These are phyloP conservation scores for Dioctria linearis DNA, from an alignment of 2,888 invertebrate genomes.

Conservation along the genomic window DNA sequence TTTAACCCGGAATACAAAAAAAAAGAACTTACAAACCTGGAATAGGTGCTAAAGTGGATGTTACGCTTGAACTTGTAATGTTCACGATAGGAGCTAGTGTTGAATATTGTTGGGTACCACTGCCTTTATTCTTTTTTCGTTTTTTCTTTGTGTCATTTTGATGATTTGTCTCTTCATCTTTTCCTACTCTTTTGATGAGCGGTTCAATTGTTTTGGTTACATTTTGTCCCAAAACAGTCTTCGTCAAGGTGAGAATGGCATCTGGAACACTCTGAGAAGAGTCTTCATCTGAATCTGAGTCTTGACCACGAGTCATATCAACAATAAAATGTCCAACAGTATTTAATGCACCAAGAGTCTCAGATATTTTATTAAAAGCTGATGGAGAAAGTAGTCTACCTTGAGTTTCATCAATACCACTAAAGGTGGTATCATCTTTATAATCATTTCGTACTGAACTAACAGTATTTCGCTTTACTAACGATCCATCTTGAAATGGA, in stretches of 20 bases:
- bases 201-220: constrained; percentile 87
- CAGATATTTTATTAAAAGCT: constrained; percentile 77
- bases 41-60: constrained; percentile 55
- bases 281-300: constrained; percentile 60
- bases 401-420: constrained; percentile 62
- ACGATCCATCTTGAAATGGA: constrained; percentile 1
- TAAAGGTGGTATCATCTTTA: neutral
- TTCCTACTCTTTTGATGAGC: constrained; percentile 73
- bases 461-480: neutral
- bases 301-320: constrained; percentile 78
- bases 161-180: constrained; percentile 63
- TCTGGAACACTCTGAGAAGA: constrained; percentile 75
- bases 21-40: constrained; percentile 40
- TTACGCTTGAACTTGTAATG: constrained; percentile 57
- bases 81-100: constrained; percentile 57
- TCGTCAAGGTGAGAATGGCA: constrained; percentile 85
- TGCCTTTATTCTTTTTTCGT: constrained; percentile 67
- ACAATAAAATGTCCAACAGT: constrained; percentile 89
- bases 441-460: neutral
- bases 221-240: constrained; percentile 82
- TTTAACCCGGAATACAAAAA: neutral
- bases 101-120: constrained; percentile 58
- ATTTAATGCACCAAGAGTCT: constrained; percentile 84
- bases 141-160: constrained; percentile 66
- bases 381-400: constrained; percentile 76